phyloP scores from a whole-genome alignment of 2,888 invertebrate genomes.

The Neocrepidodera transversa region DNA sequence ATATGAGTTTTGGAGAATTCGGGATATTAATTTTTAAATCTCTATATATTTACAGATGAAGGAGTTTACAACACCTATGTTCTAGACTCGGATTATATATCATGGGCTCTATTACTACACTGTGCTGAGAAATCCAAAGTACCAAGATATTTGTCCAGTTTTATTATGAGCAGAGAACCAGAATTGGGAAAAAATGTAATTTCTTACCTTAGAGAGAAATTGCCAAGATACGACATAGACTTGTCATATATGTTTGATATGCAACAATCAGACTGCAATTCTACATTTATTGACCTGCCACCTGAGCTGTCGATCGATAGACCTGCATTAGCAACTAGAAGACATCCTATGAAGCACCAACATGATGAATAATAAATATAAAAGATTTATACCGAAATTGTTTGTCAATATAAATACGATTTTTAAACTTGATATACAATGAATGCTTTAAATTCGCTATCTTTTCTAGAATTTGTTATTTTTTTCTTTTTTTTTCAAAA shows the following conservation, averaged over 20 bases:
- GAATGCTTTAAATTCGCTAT: no score
- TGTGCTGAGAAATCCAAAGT: slow-evolving; percentile 85
- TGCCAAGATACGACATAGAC: slow-evolving; percentile 84
- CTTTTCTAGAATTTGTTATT: no score
- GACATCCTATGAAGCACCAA: slow-evolving; percentile 62
- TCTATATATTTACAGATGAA: slow-evolving; percentile 75
- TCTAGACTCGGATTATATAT: slow-evolving; percentile 82
- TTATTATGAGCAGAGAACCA: slow-evolving; percentile 75
- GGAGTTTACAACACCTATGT: slow-evolving; percentile 89
- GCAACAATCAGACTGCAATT: slow-evolving; percentile 72
- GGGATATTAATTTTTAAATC: no score
- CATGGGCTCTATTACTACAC: slow-evolving; percentile 84
- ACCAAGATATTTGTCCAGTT: slow-evolving; percentile 81
- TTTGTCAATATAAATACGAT: no score
- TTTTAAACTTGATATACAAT: no score
- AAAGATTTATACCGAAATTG: no score
- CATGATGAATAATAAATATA: slow-evolving; percentile 47
- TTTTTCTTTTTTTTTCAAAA: no score
- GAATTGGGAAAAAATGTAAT: slow-evolving; percentile 72
- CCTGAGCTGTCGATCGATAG: slow-evolving; percentile 51
- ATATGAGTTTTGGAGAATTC: no score
- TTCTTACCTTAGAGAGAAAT: slow-evolving; percentile 78
- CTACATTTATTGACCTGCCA: slow-evolving; percentile 56
- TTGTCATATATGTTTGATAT: slow-evolving; percentile 85
- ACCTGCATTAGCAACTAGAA: slow-evolving; percentile 49